These are phyloP conservation scores for Lepus timidus DNA, from an alignment of 2,113 vertebrate species.

Conservation along the genomic window DNA sequence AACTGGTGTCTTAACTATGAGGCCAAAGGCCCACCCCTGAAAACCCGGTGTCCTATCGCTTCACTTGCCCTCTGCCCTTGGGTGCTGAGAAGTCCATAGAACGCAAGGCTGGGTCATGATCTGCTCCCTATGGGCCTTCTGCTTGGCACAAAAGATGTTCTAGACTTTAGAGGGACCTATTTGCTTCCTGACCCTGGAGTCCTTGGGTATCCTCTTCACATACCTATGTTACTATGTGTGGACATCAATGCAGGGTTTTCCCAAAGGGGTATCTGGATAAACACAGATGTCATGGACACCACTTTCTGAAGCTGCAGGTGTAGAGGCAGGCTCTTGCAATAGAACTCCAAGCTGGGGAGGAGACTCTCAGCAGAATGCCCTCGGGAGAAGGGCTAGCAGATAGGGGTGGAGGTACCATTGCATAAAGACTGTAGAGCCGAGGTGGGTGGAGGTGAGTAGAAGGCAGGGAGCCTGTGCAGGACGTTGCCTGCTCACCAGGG, in stretches of 20 bases:
- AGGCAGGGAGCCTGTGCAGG: neutral
- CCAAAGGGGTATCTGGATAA: neutral
- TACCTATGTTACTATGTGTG: neutral
- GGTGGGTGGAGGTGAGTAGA: neutral
- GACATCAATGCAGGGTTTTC: neutral
- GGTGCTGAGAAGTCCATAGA: too few relatives aligned
- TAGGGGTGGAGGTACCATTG: neutral
- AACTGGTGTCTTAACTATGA: too few relatives aligned
- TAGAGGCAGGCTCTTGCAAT: neutral
- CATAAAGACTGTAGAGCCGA: neutral
- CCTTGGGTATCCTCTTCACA: neutral
- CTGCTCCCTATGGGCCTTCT: neutral
- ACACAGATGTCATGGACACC: neutral
- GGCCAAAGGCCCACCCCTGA: too few relatives aligned
- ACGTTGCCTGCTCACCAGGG: neutral
- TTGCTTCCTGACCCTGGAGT: neutral
- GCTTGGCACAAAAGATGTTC: neutral
- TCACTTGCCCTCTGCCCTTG: neutral
- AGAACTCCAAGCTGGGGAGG: neutral
- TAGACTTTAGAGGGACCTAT: neutral
- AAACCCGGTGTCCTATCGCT: neutral
- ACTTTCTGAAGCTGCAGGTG: neutral
- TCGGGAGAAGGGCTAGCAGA: neutral
- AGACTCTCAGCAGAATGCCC: neutral
- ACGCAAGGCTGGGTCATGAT: neutral